phyloP scores from a whole-genome alignment of 2,888 invertebrate genomes.

The Eumacrocentrus americanus region DNA sequence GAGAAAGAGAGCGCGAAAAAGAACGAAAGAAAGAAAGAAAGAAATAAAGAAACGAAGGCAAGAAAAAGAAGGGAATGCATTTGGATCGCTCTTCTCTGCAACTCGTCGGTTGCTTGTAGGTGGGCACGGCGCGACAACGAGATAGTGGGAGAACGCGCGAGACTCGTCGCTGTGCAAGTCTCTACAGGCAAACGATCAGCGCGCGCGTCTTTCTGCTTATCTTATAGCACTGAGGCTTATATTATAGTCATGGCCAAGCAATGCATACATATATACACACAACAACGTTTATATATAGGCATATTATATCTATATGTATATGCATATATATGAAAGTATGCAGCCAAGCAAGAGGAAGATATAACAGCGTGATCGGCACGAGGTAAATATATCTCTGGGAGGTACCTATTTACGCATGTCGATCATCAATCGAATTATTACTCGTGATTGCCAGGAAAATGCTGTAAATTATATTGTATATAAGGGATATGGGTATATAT shows the following conservation, averaged over 20 bases:
- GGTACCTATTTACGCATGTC: too few species aligned
- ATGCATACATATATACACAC: not conserved
- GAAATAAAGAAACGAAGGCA: slow-evolving; percentile 2
- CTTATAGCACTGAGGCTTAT: slow-evolving; percentile 29
- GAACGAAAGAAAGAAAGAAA: not conserved
- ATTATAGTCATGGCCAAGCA: slow-evolving; percentile 17
- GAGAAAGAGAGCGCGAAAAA: not conserved
- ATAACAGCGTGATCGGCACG: too few species aligned
- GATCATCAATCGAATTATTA: too few species aligned
- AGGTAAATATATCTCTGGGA: too few species aligned
- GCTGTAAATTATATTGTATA: not conserved
- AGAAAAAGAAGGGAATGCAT: slow-evolving; percentile 44
- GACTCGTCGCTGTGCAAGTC: not conserved
- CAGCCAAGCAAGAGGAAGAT: too few species aligned
- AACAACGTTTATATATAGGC: not conserved
- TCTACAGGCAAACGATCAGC: slow-evolving; percentile 27
- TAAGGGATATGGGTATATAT: too few species aligned
- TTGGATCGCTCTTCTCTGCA: slow-evolving; percentile 40
- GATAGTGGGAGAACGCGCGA: slow-evolving; percentile 5
- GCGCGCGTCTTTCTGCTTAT: slow-evolving; percentile 22
- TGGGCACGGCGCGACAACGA: slow-evolving; percentile 31
- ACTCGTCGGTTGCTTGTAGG: slow-evolving; percentile 38
- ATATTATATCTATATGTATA: not conserved
- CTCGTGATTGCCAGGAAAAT: not conserved
- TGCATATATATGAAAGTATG: not conserved